Evolutionary conservation across 2,888 invertebrate genomes (phyloP), one percentile per base, ranked within the genome.

Genomic region (Apotomis capreana): DNA sequence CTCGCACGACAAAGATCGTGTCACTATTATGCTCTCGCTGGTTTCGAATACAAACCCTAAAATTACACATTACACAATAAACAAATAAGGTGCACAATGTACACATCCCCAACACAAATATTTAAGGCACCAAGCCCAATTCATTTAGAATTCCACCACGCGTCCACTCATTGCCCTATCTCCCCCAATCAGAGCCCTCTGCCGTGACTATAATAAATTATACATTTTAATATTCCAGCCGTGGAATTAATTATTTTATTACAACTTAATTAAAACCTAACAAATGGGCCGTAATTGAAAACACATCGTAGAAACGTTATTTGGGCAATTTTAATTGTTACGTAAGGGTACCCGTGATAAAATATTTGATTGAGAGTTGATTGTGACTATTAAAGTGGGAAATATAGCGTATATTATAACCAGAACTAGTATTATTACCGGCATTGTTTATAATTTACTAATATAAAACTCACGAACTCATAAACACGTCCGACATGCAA

Each of bases 251-350:
- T 79, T 78, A 76, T 78, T 77, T 80, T 79, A 81, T 78, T 76
- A 79, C 79, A 79, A 79, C 76, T 81, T 81, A 81, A 81, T 81
- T 81, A 83, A 80, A 81, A 81, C 75, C 73, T 79, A 80, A 80
- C 80, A 81, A 83, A 83, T 83, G 81, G 78, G 51, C 69, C 75
- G 77, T 74, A 63, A 59, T 59, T 68, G 72, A 72, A 72, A 68
- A 72, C 68, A 62, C 51, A 68, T 72, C 26, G 58, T n/a, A 10
- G 44, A 60, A 26, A 63, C 55, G 64, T 65, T 57, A 26, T 58
- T 58, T 37, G 6, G 46, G n/a, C 26, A 46, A 57, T 57, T 64
- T 40, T 15, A n/a, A 57, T 65, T n/a, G 57, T 54, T 61, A 49
- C 1, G 49, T 54, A 12, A 5, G n/a, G 58, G n/a, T n/a, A n/a